phyloP scores from a whole-genome alignment of 64 coral and sea anemone genomes.

The Orbicella faveolata region DNA sequence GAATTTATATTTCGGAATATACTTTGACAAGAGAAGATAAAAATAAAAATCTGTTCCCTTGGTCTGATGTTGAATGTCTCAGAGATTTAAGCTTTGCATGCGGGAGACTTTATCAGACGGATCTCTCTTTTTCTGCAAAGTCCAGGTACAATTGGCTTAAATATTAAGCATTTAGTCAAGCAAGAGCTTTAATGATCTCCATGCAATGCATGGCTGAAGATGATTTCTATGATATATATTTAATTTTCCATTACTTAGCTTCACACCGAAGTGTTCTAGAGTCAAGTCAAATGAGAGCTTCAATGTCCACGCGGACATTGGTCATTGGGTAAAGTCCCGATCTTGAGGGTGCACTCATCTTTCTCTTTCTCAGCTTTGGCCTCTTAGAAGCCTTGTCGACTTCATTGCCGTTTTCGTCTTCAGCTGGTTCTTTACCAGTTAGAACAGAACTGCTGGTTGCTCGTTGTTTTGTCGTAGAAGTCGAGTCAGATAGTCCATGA shows the following conservation, averaged over 20 bases:
- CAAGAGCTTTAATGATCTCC: not conserved
- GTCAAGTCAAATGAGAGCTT: constrained; percentile 32
- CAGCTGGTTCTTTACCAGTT: not conserved
- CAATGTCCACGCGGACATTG: constrained; percentile 22
- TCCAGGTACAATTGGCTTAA: not conserved
- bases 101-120: not conserved
- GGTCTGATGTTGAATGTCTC: not conserved
- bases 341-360: not conserved
- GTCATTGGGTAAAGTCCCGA: not conserved
- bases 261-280: not conserved
- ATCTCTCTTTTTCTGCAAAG: not conserved
- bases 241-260: not conserved
- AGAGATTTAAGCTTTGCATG: not conserved
- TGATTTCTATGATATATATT: too few species aligned
- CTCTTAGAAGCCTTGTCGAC: not conserved
- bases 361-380: not conserved
- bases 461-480: not conserved
- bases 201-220: not conserved
- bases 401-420: constrained; percentile 19
- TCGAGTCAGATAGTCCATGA: not conserved
- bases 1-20: not conserved
- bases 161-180: not conserved
- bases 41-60: not conserved
- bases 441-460: not conserved
- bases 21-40: not conserved